These are phyloP conservation scores for Harmothoe impar DNA, from an alignment of 2,888 invertebrate species.

Conservation along the genomic window DNA sequence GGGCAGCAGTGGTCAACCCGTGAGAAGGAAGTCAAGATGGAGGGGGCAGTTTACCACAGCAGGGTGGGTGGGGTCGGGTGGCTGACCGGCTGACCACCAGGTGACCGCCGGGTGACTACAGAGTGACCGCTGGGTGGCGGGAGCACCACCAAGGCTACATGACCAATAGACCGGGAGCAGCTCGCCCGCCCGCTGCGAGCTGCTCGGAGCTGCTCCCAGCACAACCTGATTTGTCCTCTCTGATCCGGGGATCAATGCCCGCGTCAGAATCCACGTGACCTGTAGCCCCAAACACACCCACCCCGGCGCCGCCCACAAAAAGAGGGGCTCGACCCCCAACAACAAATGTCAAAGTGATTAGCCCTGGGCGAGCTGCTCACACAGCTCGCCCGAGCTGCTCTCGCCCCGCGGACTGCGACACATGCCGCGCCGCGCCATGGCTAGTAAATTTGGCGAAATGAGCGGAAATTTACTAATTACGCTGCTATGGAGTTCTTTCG, in stretches of 20 bases:
- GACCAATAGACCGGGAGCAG: constrained; percentile 10
- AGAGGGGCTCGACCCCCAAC: constrained; percentile 22
- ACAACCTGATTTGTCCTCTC: constrained; percentile 35
- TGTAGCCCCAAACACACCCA: constrained; percentile 36
- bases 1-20: neutral
- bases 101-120: neutral
- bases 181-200: too few relatives aligned
- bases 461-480: constrained; percentile 59
- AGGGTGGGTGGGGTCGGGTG: neutral
- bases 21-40: neutral
- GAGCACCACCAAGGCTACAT: neutral
- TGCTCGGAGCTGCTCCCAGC: neutral
- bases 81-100: too few relatives aligned
- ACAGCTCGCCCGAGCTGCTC: neutral
- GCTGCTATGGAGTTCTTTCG: constrained; percentile 39
- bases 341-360: constrained; percentile 58
- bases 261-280: constrained; percentile 31
- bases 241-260: constrained; percentile 18
- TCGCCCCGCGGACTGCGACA: neutral
- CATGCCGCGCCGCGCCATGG: constrained; percentile 32
- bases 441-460: constrained; percentile 53
- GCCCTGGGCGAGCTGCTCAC: constrained; percentile 5
- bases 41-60: neutral
- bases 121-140: neutral
- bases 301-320: neutral